phyloP scores from a whole-genome alignment of 2,797 vertebrate genomes.

The Bucorvus abyssinicus region DNA sequence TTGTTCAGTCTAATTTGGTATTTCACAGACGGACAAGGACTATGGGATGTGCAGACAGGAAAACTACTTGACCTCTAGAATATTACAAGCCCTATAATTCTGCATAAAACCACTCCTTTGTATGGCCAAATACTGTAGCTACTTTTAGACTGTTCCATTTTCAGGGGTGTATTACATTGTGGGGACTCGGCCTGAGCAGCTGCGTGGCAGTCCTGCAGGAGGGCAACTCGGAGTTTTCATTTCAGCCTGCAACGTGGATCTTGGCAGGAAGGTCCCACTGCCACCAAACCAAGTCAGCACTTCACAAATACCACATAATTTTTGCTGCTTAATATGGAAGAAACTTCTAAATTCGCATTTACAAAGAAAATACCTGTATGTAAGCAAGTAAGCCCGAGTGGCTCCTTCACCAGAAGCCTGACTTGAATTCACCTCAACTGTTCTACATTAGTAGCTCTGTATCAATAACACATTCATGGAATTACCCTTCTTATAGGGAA shows the following conservation, averaged over 20 bases:
- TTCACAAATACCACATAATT: neutral
- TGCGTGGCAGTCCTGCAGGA: neutral
- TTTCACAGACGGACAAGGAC: constrained; percentile 1
- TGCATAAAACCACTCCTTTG: neutral
- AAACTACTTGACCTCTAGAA: constrained; percentile 23
- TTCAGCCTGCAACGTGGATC: neutral
- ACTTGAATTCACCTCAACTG: neutral
- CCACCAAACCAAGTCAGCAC: neutral
- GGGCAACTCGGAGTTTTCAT: neutral
- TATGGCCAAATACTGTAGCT: neutral
- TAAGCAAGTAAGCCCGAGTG: neutral
- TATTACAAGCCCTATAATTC: constrained; percentile 5
- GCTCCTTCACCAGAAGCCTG: neutral
- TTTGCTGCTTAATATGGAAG: neutral
- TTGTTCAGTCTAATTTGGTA: neutral
- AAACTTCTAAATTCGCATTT: neutral
- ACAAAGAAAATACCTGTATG: neutral
- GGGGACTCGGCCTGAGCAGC: neutral
- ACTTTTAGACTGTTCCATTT: neutral
- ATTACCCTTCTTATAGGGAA: neutral
- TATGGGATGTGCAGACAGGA: neutral
- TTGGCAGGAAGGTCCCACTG: neutral
- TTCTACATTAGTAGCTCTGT: neutral
- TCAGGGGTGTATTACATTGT: neutral
- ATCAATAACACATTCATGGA: neutral